A percentile compares a stretch with the other conserved stretches of the same genome.
These are phyloP conservation scores for Drosophila eugracilis DNA, from an alignment of 1,140 invertebrate species.

Conservation along the genomic window DNA sequence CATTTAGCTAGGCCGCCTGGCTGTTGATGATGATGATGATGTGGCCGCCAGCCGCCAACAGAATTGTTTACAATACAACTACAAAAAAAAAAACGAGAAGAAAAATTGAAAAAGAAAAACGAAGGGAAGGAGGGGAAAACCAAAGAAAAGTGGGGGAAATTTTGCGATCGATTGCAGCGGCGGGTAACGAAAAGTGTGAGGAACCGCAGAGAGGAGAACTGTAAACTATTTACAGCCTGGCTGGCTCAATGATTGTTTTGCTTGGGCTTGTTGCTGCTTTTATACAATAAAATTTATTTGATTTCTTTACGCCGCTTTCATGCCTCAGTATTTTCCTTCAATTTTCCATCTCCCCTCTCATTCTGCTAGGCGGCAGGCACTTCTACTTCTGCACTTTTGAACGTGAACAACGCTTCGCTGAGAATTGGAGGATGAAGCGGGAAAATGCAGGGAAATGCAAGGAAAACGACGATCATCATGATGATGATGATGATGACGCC, in stretches of 20 bases:
- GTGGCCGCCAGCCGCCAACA: conserved; percentile 60
- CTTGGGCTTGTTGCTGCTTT: conserved; percentile 61
- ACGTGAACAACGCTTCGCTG: conserved; percentile 44
- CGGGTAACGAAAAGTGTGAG: conserved; percentile 55
- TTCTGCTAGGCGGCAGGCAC: neutral
- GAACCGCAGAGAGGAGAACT: conserved; percentile 71
- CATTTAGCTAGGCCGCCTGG: conserved; percentile 67
- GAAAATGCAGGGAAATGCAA: conserved; percentile 28
- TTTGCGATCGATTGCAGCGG: conserved; percentile 76
- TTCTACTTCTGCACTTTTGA: conserved; percentile 70
- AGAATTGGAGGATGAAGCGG: conserved; percentile 46
- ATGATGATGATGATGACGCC: conserved; percentile 44
- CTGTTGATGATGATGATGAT: conserved; percentile 58
- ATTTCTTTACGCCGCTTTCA: conserved; percentile 80
- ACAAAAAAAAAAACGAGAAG: conserved; percentile 20
- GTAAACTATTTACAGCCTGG: conserved; percentile 79
- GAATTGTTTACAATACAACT: conserved; percentile 78
- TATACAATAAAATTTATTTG: conserved; percentile 82
- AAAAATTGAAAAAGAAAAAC: conserved; percentile 19
- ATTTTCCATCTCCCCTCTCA: conserved; percentile 72
- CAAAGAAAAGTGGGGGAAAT: conserved; percentile 41
- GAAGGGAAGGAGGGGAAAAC: conserved; percentile 7
- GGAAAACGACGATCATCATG: conserved; percentile 19
- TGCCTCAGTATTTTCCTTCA: conserved; percentile 80
- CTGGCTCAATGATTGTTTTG: conserved; percentile 73